These are phyloP conservation scores for Paratrypauchen microcephalus DNA, from an alignment of 2,797 vertebrate species.

Conservation along the genomic window DNA sequence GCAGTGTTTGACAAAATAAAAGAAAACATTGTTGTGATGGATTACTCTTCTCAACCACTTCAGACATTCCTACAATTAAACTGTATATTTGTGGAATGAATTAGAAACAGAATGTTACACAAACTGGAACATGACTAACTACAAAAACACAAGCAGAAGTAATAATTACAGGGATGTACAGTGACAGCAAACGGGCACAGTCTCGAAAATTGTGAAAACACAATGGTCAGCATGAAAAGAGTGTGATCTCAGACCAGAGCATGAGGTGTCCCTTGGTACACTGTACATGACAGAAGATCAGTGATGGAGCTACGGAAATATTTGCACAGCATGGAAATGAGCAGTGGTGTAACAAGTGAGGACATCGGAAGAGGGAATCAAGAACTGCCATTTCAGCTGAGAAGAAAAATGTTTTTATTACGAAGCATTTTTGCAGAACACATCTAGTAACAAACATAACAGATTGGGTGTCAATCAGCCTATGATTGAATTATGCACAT, in stretches of 20 bases:
- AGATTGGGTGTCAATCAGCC: slow-evolving; percentile 55
- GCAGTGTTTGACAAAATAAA: slow-evolving; percentile 42
- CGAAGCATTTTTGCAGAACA: slow-evolving; percentile 35
- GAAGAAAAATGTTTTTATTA: slow-evolving; percentile 31
- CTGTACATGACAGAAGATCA: slow-evolving; percentile 40
- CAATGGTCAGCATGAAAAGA: slow-evolving; percentile 12
- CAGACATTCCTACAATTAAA: slow-evolving; percentile 6
- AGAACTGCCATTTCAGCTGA: not conserved
- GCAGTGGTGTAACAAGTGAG: not conserved
- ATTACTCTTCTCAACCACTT: slow-evolving; percentile 20
- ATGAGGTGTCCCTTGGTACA: slow-evolving; percentile 26
- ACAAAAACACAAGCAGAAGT: slow-evolving; percentile 24
- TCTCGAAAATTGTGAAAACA: slow-evolving; percentile 47
- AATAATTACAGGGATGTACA: slow-evolving; percentile 4
- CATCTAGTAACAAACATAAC: slow-evolving; percentile 57
- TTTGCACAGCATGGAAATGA: slow-evolving; percentile 29
- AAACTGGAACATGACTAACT: slow-evolving; percentile 8
- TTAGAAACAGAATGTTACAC: not conserved
- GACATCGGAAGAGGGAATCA: slow-evolving; percentile 20
- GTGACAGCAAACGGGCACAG: slow-evolving; percentile 16
- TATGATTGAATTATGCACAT: slow-evolving; percentile 54
- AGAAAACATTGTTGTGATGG: slow-evolving; percentile 29
- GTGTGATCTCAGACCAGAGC: slow-evolving; percentile 15
- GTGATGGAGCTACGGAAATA: slow-evolving; percentile 41
- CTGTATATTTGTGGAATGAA: slow-evolving; percentile 3